Evolutionary conservation across 2,888 invertebrate genomes (phyloP).

Genomic region (Auanema sp.): DNA sequence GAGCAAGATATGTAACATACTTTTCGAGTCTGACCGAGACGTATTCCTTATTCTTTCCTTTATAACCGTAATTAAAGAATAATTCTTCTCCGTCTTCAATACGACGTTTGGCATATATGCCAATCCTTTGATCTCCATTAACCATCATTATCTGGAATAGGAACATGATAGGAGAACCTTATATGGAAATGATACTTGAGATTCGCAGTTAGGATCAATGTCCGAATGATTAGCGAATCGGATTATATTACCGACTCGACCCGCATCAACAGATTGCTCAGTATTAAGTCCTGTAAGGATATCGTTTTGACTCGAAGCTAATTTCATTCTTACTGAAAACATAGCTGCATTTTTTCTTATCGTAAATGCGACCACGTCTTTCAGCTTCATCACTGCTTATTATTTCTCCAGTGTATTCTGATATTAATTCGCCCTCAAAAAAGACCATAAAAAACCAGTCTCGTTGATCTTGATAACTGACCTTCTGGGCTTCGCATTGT

Average conservation of each 20-base stretch:
- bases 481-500: conserved; percentile 2
- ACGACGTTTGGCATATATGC: conserved; percentile 93
- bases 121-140: conserved; percentile 72
- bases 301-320: neutral
- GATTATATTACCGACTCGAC: conserved; percentile 97
- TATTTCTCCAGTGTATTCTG: conserved; percentile 94
- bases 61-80: conserved; percentile 85
- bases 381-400: conserved; percentile 98
- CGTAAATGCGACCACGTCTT: conserved; percentile 95
- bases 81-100: conserved; percentile 96
- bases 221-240: conserved; percentile 90
- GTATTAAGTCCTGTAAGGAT: conserved; percentile 41
- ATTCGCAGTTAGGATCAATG: conserved; percentile 76
- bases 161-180: neutral
- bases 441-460: neutral
- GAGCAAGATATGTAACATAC: too few species aligned
- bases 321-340: conserved; percentile 73
- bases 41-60: neutral
- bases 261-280: conserved; percentile 85
- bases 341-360: conserved; percentile 98
- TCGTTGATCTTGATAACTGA: neutral
- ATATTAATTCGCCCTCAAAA: conserved; percentile 86
- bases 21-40: neutral
- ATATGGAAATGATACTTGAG: neutral
- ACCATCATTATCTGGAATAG: conserved; percentile 66